phyloP scores from a whole-genome alignment of 2,888 invertebrate genomes.

The Cerceris ruficornis region DNA sequence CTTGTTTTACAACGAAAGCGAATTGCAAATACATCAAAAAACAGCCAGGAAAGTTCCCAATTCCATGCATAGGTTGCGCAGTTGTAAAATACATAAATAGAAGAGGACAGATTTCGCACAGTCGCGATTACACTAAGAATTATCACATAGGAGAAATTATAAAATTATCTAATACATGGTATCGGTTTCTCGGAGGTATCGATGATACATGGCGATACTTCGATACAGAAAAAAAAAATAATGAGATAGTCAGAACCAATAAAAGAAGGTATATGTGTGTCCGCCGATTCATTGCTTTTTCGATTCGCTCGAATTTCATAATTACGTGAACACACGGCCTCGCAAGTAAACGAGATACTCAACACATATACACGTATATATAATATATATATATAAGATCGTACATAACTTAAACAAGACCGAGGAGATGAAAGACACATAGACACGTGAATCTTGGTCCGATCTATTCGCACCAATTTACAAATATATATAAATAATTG shows the following conservation, averaged over 20 bases:
- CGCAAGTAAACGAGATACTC: too few relatives aligned
- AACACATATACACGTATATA: too few relatives aligned
- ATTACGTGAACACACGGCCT: neutral
- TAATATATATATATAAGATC: too few relatives aligned
- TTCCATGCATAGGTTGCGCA: slow-evolving; percentile 16
- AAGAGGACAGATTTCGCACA: neutral
- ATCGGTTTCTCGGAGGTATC: neutral
- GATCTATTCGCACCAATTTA: slow-evolving; percentile 59
- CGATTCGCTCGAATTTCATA: neutral
- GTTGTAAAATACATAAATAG: neutral
- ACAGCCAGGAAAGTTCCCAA: slow-evolving; percentile 12
- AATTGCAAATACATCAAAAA: slow-evolving; percentile 3
- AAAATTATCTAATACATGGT: neutral
- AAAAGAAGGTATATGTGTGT: too few relatives aligned
- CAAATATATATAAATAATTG: slow-evolving; percentile 59
- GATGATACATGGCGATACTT: too few relatives aligned
- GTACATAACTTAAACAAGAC: slow-evolving; percentile 16
- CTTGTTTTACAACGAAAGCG: slow-evolving; percentile 24
- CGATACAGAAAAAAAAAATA: neutral
- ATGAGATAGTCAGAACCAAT: neutral
- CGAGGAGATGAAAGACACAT: slow-evolving; percentile 55
- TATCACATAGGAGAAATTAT: neutral
- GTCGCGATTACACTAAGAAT: neutral
- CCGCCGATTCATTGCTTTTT: neutral
- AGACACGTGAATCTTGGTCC: slow-evolving; percentile 49